Evolutionary conservation across 2,888 invertebrate genomes (phyloP), one percentile per base, ranked within the genome.

Genomic region (Desoria tigrina): DNA sequence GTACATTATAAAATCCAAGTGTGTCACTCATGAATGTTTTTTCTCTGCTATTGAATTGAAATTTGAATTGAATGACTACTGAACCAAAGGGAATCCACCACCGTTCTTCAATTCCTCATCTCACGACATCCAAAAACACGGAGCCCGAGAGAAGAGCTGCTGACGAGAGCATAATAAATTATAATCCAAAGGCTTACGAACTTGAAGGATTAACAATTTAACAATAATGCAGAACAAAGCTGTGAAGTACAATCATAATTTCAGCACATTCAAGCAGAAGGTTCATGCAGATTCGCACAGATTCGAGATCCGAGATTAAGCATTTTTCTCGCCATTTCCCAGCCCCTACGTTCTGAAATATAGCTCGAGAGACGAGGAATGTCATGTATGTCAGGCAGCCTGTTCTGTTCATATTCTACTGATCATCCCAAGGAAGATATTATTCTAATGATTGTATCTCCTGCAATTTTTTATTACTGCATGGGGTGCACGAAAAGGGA

Each of bases 391-490:
- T 32, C 32, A 32, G 4, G 6, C 32, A 32, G 32, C 6, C 32
- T 32, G 32, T 32, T 32, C 32, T 32, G 4, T 11, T 4, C 32
- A 32, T 32, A 4, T 32, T 32, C 6, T 32, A 11, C 32, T 32
- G 6, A 32, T 32, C 32, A 32, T 32, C 32, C 4, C 11, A 32
- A 32, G 32, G n/a, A n/a, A n/a, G n/a, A n/a, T n/a, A n/a, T n/a
- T n/a, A n/a, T n/a, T n/a, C n/a, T n/a, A 32, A 32, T 16, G 45
- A 6, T 45, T 21, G n/a, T 18, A 45, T 6, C n/a, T n/a, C 45
- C 24, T 16, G 51, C 51, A 51, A 51, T 51, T 51, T 49, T 51
- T 51, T 51, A 51, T 51, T 51, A 21, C 51, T 51, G 51, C 51
- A 51, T 51, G 51, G 51, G 51, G 51, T 51, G 18, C 51, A 51